These are phyloP conservation scores for Phortica magna DNA, from an alignment of 2,888 invertebrate species.

Conservation along the genomic window DNA sequence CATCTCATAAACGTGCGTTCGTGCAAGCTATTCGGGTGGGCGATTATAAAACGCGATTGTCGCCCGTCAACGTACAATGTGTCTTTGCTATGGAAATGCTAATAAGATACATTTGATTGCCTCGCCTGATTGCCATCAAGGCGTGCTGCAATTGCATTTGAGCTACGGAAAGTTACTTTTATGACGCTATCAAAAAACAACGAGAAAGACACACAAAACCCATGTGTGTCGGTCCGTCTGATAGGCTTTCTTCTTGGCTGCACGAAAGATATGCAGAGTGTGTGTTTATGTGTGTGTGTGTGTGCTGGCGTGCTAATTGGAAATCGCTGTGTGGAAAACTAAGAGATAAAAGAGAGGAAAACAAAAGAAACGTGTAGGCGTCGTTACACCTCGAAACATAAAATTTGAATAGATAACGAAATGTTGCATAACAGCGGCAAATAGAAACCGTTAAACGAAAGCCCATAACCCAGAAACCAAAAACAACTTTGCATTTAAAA, in stretches of 20 bases:
- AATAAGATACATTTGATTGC: conserved; percentile 11
- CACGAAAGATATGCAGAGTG: background rate
- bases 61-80: background rate
- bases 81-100: conserved; percentile 44
- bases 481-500: background rate
- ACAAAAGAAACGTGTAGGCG: conserved; percentile 28
- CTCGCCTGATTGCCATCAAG: conserved; percentile 5
- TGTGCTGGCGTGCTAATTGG: conserved; percentile 37
- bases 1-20: conserved; percentile 59
- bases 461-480: conserved; percentile 23
- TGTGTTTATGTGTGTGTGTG: conserved; percentile 40
- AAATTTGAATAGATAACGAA: conserved; percentile 35
- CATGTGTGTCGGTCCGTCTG: background rate
- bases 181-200: background rate
- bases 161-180: background rate
- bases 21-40: background rate
- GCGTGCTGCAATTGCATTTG: background rate
- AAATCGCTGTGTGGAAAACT: conserved; percentile 38
- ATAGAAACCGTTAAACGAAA: conserved; percentile 35
- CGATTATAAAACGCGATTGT: conserved; percentile 32
- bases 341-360: conserved; percentile 38
- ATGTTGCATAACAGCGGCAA: conserved; percentile 44
- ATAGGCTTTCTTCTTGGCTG: background rate
- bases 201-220: background rate
- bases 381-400: conserved; percentile 15